Base-by-base conservation (phyloP, 2,888 invertebrate genomes). In the Parthenolecanium corni region DNA sequence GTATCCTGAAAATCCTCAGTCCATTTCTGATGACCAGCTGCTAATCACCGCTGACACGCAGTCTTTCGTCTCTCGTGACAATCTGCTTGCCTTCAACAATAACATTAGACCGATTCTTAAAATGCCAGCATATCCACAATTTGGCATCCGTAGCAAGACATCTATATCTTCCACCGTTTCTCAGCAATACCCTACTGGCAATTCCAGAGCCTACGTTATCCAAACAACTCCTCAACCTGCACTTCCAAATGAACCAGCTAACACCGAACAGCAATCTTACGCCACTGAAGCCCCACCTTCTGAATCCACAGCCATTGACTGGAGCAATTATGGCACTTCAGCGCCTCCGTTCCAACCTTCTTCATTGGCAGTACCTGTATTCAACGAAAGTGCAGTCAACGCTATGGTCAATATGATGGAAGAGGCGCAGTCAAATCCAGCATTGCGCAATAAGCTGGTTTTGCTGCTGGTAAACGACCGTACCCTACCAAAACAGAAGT, bases 401-500 rank as follows among this genome's bases (percentile, higher is more conserved):
- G 85, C 85, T 67, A 76, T 89, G 62, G 81, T 87, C 78, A 80
- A 82, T 65, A 85, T 87, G 42, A 89, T 89, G 88, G 83, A 85
- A 70, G 85, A 86, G 71, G 88, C 88, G 0, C 83, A 70, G 65
- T 65, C 66, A 5, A 70, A 70, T 52, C 68, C 67, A 58, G 68
- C 69, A 3, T 54, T 70, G 12, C 67, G 69, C 53, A 56, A 66
- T 51, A 44, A 65, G 49, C 75, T 89, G 31, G 83, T 89, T 64
- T 74, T 89, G 31, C 73, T 89, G 24, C 74, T 89, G 65, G 86
- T 89, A 20, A 87, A 85, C 70, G 84, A 83, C 68, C 82, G 83
- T 56, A 81, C 82, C 69, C 82, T 82, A 69, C 84, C 83, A 69
- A 49, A 61, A 16, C 81, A 81, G 61, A 68, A 64, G 65, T 85